These are phyloP conservation scores for Epinotia brunnichana DNA, from an alignment of 2,888 invertebrate species.

Conservation along the genomic window DNA sequence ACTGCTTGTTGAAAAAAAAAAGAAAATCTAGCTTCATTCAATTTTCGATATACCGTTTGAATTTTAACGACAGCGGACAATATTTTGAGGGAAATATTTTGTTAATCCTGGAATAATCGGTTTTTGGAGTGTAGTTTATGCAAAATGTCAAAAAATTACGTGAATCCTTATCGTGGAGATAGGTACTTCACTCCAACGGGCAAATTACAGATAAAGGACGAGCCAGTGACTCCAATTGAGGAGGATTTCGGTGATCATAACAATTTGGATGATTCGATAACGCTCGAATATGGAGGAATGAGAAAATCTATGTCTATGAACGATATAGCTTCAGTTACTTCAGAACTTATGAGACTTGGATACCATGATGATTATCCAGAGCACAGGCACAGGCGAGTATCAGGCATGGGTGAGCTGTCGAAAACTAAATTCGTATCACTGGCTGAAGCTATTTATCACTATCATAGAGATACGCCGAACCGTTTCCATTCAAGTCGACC, in stretches of 20 bases:
- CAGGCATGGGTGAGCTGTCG: conserved; percentile 59
- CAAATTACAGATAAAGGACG: conserved; percentile 66
- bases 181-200: conserved; percentile 62
- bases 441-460: conserved; percentile 84
- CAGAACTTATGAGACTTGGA: conserved; percentile 24
- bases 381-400: conserved; percentile 58
- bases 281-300: conserved; percentile 60
- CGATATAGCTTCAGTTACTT: conserved; percentile 62
- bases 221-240: conserved; percentile 68
- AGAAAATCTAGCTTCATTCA: conserved; percentile 9
- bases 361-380: conserved; percentile 51
- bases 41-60: conserved; percentile 27
- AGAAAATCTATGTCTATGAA: conserved; percentile 75
- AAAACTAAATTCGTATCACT: conserved; percentile 82
- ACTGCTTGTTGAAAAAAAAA: conserved; percentile 5
- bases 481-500: conserved; percentile 76
- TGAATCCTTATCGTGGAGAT: conserved; percentile 74
- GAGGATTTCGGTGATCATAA: conserved; percentile 70
- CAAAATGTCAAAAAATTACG: conserved; percentile 68
- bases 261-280: conserved; percentile 60
- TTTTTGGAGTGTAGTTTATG: conserved; percentile 46
- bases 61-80: conserved; percentile 26
- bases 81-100: conserved; percentile 11
- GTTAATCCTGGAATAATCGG: not conserved
- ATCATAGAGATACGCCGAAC: conserved; percentile 84